A percentile compares a stretch with the other conserved stretches of the same genome.
Conservation (phyloP, 2,888 invertebrate species). For the Lomographa bimaculata region DNA sequence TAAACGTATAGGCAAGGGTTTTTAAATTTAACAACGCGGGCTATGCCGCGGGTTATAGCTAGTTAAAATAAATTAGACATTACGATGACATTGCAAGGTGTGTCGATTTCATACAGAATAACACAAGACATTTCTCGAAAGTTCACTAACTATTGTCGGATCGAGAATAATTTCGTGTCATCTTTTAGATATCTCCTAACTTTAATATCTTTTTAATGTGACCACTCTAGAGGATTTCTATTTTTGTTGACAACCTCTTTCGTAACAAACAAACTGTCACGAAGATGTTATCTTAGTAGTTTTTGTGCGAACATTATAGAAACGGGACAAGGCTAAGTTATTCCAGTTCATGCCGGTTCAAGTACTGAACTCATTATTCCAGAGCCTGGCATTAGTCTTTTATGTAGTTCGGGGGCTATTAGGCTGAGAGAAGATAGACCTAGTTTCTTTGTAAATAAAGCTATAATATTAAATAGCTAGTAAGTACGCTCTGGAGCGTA, state of each 20-base stretch:
- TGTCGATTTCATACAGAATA: too few relatives aligned
- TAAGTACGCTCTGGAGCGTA: too few relatives aligned
- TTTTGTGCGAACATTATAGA: constrained; percentile 5
- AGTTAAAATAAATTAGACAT: too few relatives aligned
- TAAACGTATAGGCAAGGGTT: too few relatives aligned
- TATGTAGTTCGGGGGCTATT: constrained; percentile 12
- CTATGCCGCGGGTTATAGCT: too few relatives aligned
- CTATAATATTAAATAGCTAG: too few relatives aligned
- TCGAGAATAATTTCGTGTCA: constrained; percentile 21
- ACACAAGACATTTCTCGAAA: too few relatives aligned
- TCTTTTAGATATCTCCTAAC: constrained; percentile 34
- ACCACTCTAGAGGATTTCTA: constrained; percentile 24
- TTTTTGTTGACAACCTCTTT: constrained; percentile 16
- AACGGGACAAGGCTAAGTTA: constrained; percentile 48
- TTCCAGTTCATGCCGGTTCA: constrained; percentile 40
- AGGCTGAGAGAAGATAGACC: too few relatives aligned
- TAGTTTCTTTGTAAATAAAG: too few relatives aligned
- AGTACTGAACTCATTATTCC: constrained; percentile 53
- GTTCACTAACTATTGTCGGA: too few relatives aligned
- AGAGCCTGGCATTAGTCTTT: constrained; percentile 15
- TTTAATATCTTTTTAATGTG: constrained; percentile 49
- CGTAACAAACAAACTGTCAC: constrained; percentile 5
- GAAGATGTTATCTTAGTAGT: not conserved
- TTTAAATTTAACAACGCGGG: too few relatives aligned
- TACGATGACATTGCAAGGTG: too few relatives aligned